Evolutionary conservation across 2,113 vertebrate genomes (phyloP).

Genomic region (Serilophus lunatus): DNA sequence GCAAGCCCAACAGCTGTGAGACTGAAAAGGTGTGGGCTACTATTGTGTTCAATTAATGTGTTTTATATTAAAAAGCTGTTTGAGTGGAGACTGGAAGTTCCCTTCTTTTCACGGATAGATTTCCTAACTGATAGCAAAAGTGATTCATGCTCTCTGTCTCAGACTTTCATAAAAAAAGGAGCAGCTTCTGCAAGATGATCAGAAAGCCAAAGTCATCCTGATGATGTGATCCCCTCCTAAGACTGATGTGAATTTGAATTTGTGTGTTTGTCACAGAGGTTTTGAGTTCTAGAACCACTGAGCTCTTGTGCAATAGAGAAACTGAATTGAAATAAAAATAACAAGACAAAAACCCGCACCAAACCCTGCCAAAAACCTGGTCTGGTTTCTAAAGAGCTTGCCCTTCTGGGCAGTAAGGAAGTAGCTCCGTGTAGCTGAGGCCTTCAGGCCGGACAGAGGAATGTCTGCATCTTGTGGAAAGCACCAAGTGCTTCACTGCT

Average conservation of each 20-base stretch:
- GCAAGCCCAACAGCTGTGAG: not conserved
- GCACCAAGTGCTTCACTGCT: not conserved
- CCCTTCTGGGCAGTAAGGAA: not conserved
- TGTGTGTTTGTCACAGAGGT: not conserved
- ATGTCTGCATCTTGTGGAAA: not conserved
- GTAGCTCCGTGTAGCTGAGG: not conserved
- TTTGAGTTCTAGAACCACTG: not conserved
- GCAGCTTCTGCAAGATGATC: not conserved
- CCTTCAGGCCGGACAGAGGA: not conserved
- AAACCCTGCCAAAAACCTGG: not conserved
- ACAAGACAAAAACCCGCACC: not conserved
- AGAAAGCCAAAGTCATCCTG: not conserved
- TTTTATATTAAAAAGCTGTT: constrained; percentile 1
- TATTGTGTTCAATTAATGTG: not conserved
- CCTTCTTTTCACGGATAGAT: not conserved
- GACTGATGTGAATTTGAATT: not conserved
- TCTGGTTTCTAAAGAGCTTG: not conserved
- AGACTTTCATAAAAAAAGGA: not conserved
- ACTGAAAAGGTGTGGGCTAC: not conserved
- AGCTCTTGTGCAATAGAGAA: not conserved
- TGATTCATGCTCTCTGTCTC: not conserved
- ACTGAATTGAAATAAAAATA: not conserved
- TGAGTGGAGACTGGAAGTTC: not conserved
- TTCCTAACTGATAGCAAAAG: not conserved
- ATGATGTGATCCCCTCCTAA: not conserved